phyloP scores from a whole-genome alignment of 2,797 vertebrate genomes.

The Coccyzus lansbergi region DNA sequence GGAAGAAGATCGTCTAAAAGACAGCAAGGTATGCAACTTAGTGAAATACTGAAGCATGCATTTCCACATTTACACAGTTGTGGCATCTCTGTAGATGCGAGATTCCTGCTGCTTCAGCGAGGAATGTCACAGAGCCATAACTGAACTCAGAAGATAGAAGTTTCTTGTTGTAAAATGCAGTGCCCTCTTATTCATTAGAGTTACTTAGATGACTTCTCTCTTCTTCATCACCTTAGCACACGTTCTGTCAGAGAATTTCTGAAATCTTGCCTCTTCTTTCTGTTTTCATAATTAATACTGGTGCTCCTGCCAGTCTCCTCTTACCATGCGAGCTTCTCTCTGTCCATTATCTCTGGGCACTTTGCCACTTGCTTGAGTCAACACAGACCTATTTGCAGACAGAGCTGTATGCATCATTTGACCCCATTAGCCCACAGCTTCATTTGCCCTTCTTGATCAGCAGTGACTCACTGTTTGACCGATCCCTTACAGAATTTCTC shows the following conservation, averaged over 20 bases:
- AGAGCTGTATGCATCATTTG: not conserved
- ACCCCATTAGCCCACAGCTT: not conserved
- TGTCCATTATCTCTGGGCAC: not conserved
- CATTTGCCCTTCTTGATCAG: not conserved
- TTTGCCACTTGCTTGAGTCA: not conserved
- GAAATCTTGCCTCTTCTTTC: not conserved
- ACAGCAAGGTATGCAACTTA: slow-evolving; percentile 85
- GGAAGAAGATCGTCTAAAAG: slow-evolving; percentile 89
- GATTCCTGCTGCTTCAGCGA: not conserved
- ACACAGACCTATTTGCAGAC: not conserved
- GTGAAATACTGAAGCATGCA: rapidly evolving
- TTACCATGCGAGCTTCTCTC: not conserved
- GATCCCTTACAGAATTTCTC: not conserved
- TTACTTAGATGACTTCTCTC: not conserved
- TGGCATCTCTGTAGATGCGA: not conserved
- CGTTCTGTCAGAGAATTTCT: not conserved
- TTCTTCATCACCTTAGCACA: not conserved
- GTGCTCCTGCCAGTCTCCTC: not conserved
- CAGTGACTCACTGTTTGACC: rapidly evolving
- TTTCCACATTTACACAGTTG: not conserved
- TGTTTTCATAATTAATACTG: not conserved
- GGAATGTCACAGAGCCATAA: not conserved
- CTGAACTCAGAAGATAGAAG: not conserved
- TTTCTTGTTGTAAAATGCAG: not conserved
- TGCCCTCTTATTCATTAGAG: not conserved